Percentiles rank a stretch among this genome's conserved stretches.
Conservation (phyloP, 1,140 invertebrate species). For the Neoseiulus cucumeris region DNA sequence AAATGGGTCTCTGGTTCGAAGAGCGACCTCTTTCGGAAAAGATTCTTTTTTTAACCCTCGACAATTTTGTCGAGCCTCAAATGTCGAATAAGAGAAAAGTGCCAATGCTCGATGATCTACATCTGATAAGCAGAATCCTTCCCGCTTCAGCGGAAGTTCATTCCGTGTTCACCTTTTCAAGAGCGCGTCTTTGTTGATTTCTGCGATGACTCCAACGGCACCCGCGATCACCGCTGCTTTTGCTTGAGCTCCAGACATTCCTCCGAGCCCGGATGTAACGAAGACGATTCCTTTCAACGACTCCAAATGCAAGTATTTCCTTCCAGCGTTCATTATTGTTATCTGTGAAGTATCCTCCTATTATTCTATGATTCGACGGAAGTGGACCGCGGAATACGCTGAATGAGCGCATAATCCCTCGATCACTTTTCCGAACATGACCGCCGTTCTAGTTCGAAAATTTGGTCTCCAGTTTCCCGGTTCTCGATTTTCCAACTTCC, state of each 20-base stretch:
- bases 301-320: slow-evolving; percentile 35
- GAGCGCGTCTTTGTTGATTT: slow-evolving; percentile 28
- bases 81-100: background rate
- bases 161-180: slow-evolving; percentile 1
- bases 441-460: too few species aligned
- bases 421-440: too few species aligned
- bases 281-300: slow-evolving; percentile 39
- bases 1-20: background rate
- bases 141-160: too few species aligned
- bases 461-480: too few species aligned
- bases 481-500: too few species aligned
- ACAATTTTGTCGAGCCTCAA: too few species aligned
- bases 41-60: too few species aligned
- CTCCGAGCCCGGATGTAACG: slow-evolving; percentile 43
- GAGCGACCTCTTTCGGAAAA: background rate
- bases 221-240: slow-evolving; percentile 44
- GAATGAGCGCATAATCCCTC: too few species aligned
- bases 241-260: slow-evolving; percentile 47
- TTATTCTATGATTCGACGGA: too few species aligned
- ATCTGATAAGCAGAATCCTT: too few species aligned
- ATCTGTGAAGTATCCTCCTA: slow-evolving; percentile 36
- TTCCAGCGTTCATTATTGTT: slow-evolving; percentile 42
- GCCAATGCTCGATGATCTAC: background rate
- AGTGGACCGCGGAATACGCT: too few species aligned
- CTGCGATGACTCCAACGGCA: slow-evolving; percentile 44